Evolutionary conservation across 2,113 vertebrate species (phyloP).

Genomic region (Sylvietta virens): DNA sequence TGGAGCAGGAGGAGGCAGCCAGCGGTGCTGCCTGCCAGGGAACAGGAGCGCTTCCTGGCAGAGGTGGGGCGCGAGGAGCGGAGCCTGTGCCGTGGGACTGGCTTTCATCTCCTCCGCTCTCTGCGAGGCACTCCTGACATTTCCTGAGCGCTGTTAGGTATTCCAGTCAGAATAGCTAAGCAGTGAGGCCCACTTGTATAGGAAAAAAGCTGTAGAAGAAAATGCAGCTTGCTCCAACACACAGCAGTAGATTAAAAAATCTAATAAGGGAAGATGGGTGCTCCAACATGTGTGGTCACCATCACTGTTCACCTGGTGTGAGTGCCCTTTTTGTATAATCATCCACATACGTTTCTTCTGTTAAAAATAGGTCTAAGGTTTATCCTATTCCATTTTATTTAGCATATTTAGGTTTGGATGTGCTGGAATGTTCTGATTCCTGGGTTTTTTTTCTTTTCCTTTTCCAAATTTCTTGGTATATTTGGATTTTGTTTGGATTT

Average conservation of each 20-base stretch:
- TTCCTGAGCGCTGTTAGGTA: background rate
- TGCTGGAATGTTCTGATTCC: background rate
- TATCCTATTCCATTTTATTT: background rate
- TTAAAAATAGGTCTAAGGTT: background rate
- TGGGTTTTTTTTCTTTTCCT: no score
- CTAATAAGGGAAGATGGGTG: background rate
- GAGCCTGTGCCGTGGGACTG: background rate
- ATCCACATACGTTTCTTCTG: background rate
- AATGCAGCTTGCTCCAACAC: conserved; percentile 37
- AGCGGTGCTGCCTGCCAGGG: background rate
- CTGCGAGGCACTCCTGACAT: background rate
- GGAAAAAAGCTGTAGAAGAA: background rate
- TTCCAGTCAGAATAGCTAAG: background rate
- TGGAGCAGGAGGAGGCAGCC: conserved; percentile 27
- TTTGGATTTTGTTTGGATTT: background rate
- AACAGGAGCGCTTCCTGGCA: conserved; percentile 36
- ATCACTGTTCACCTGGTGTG: conserved; percentile 39
- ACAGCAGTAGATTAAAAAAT: conserved; percentile 65
- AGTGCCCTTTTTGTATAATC: conserved; percentile 4
- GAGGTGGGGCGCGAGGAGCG: background rate
- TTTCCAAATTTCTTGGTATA: background rate
- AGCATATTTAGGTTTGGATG: background rate
- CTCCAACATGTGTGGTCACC: background rate
- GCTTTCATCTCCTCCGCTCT: background rate
- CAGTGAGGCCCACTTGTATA: background rate